These are phyloP conservation scores for Catagonus wagneri DNA, from an alignment of 2,113 vertebrate species.

Conservation along the genomic window DNA sequence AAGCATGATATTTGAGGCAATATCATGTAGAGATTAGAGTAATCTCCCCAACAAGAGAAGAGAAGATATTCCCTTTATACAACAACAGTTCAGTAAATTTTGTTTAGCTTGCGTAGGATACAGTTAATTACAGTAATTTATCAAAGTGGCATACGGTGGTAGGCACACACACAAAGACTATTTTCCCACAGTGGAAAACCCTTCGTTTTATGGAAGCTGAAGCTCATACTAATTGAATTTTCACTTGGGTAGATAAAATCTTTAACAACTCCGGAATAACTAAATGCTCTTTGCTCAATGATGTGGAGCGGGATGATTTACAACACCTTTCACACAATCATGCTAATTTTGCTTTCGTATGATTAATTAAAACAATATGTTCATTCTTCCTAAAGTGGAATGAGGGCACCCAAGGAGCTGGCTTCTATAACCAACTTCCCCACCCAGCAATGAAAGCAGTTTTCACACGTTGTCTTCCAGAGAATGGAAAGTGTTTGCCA, in stretches of 20 bases:
- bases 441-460: conserved; percentile 81
- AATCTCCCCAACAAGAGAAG: conserved; percentile 76
- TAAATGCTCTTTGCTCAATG: conserved; percentile 88
- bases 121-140: conserved; percentile 92
- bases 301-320: conserved; percentile 90
- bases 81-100: conserved; percentile 87
- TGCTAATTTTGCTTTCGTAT: conserved; percentile 90
- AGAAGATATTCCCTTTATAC: conserved; percentile 82
- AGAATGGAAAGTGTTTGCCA: conserved; percentile 67
- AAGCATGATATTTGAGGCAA: conserved; percentile 68
- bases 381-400: conserved; percentile 87
- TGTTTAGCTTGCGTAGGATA: conserved; percentile 89
- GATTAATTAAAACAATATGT: conserved; percentile 92
- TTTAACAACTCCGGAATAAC: conserved; percentile 89
- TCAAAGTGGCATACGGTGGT: conserved; percentile 90
- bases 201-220: conserved; percentile 86
- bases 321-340: conserved; percentile 89
- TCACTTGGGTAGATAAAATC: conserved; percentile 92
- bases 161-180: conserved; percentile 86
- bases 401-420: conserved; percentile 85
- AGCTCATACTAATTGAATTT: conserved; percentile 90
- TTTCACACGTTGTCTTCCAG: conserved; percentile 75
- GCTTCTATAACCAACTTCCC: conserved; percentile 86
- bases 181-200: conserved; percentile 87
- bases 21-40: conserved; percentile 72